Conservation (phyloP, 92 coral and sea anemone species). For the Epizoanthus rinbou region DNA sequence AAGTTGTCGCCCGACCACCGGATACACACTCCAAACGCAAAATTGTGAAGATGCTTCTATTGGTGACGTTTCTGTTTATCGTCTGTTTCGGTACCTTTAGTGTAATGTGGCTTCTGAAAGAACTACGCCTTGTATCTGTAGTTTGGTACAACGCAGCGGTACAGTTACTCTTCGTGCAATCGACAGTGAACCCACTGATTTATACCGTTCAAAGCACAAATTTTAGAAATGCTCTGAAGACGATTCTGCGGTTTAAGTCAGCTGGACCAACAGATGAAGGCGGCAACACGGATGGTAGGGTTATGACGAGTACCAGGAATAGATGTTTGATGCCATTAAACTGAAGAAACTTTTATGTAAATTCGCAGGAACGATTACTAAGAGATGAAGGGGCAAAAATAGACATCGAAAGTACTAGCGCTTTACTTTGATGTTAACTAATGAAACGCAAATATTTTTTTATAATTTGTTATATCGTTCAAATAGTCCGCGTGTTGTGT, state of each 20-base stretch:
- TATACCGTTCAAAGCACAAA: conserved; percentile 50
- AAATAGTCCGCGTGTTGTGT: too few species aligned
- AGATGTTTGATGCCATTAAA: too few species aligned
- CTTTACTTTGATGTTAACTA: too few species aligned
- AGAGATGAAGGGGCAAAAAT: too few species aligned
- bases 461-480: too few species aligned
- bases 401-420: too few species aligned
- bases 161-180: conserved; percentile 39
- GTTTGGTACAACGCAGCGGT: conserved; percentile 33
- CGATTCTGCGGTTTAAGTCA: background rate
- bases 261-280: too few species aligned
- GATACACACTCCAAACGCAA: conserved; percentile 34
- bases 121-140: background rate
- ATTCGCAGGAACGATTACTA: too few species aligned
- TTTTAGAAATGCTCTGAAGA: conserved; percentile 34
- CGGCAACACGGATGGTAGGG: too few species aligned
- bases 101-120: conserved; percentile 27
- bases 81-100: conserved; percentile 45
- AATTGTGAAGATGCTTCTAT: conserved; percentile 30
- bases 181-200: conserved; percentile 43
- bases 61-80: conserved; percentile 43
- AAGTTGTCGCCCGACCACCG: background rate
- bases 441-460: too few species aligned
- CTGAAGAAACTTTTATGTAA: too few species aligned
- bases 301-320: too few species aligned